These are phyloP conservation scores for Drosophila fungiperda DNA, from an alignment of 2,888 invertebrate genomes.

Conservation along the genomic window DNA sequence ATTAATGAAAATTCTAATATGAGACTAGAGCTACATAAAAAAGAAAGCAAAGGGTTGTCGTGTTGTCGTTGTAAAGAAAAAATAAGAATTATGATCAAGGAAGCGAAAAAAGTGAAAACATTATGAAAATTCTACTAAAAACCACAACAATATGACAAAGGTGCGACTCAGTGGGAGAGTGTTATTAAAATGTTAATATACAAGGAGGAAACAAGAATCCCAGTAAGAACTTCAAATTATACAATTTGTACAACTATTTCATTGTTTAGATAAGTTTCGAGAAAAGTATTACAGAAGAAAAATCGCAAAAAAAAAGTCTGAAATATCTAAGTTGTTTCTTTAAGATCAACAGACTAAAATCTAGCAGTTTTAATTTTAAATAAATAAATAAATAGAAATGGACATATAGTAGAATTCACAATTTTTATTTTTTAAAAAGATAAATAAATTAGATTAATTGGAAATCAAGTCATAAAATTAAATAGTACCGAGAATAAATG, in stretches of 20 bases:
- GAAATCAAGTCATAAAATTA: neutral
- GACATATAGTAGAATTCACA: neutral
- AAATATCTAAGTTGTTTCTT: too few species aligned
- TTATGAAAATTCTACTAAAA: slow-evolving; percentile 9
- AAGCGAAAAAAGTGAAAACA: slow-evolving; percentile 24
- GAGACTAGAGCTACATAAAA: slow-evolving; percentile 1
- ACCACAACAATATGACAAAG: slow-evolving; percentile 9
- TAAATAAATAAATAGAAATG: neutral
- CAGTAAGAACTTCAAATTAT: neutral
- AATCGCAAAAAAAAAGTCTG: too few species aligned
- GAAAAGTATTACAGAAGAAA: neutral
- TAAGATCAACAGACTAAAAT: neutral
- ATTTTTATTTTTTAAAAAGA: too few species aligned
- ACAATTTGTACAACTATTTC: neutral
- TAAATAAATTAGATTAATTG: neutral
- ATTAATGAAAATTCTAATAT: slow-evolving; percentile 62
- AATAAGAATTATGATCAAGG: slow-evolving; percentile 37
- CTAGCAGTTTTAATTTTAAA: neutral
- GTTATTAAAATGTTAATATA: neutral
- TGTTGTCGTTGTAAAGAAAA: slow-evolving; percentile 9
- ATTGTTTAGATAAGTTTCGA: neutral
- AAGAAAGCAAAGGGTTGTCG: slow-evolving; percentile 32
- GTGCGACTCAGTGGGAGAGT: neutral
- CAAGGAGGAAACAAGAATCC: neutral
- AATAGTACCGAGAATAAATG: neutral